These are phyloP conservation scores for Ranitomeya imitator DNA, from an alignment of 2,113 vertebrate genomes.

Conservation along the genomic window DNA sequence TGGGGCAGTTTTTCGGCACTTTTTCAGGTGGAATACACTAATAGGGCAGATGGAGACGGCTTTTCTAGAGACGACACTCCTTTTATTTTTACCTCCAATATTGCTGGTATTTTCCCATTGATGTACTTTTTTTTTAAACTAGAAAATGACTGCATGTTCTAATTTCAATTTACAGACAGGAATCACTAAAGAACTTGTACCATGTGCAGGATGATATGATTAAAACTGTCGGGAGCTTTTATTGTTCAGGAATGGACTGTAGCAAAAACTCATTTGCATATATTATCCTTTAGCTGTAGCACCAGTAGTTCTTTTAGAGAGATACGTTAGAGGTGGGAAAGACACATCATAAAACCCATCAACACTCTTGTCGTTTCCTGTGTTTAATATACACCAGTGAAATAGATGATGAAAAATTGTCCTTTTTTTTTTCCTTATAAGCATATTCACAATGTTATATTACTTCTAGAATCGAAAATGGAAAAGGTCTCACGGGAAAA, in stretches of 20 bases:
- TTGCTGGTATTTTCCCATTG: too few relatives aligned
- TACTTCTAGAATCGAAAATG: constrained; percentile 9
- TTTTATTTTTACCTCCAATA: too few relatives aligned
- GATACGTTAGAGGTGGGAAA: constrained; percentile 24
- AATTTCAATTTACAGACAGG: constrained; percentile 11
- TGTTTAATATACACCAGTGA: constrained; percentile 26
- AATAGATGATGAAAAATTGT: not conserved
- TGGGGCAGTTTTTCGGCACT: too few relatives aligned
- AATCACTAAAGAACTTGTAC: not conserved
- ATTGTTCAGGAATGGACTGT: constrained; percentile 12
- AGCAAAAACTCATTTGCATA: constrained; percentile 33
- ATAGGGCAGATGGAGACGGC: too few relatives aligned
- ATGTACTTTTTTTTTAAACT: not conserved
- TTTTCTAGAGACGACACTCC: too few relatives aligned
- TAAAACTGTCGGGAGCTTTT: not conserved
- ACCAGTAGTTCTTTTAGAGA: constrained; percentile 21
- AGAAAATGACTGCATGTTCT: constrained; percentile 11
- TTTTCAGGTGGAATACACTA: too few relatives aligned
- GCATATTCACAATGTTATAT: not conserved
- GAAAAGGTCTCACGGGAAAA: not conserved
- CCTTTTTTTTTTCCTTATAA: not conserved
- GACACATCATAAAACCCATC: constrained; percentile 33
- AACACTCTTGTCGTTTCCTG: constrained; percentile 25
- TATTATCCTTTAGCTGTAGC: constrained; percentile 1
- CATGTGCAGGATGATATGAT: not conserved